Evolutionary conservation across 2,113 vertebrate genomes (phyloP), one percentile per base, ranked within the genome.

Genomic region (Odobenus rosmarus): DNA sequence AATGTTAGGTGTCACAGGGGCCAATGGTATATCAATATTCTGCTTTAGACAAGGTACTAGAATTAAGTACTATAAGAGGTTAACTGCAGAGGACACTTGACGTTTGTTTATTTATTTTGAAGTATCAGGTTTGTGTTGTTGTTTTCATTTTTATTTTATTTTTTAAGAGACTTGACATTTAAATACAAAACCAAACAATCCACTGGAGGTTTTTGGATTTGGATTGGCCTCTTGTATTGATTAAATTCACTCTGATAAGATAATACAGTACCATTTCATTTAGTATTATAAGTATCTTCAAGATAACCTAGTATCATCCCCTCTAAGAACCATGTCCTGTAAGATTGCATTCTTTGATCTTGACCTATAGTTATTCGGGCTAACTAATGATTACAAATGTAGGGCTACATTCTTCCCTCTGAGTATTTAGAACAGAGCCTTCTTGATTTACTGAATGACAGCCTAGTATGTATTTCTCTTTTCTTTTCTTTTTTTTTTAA

Each of bases 181-280:
- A 95, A 85, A 51, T 85, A 79, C 6, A 93, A 93, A 96, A 83
- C 7, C 33, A 80, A 85, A 86, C n/a, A 49, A 59, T 67, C 39
- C 5, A n/a, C 1, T 55, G 53, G 11, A 61, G 21, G n/a, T 24
- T 87, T 49, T 96, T 88, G 31, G 4, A 39, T 95, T 71, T 97
- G 69, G 5, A 84, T 62, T 88, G 18, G 24, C 19, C 90, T 28
- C 28, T 9, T 89, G 2, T 62, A 82, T 76, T 92, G 81, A 67
- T 61, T 36, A 81, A 69, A 84, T 90, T 92, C 4, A 64, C 3
- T 87, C 28, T 36, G 64, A 62, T 0, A 90, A 28, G 15, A 24
- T 55, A 85, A 24, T 80, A 12, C 23, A 69, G 8, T 95, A 67
- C 42, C 16, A 11, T 69, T 21, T 36, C 21, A 13, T 80, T 72